Evolutionary conservation across 1,140 invertebrate species (phyloP).

Genomic region (Lasioglossum baleicum): DNA sequence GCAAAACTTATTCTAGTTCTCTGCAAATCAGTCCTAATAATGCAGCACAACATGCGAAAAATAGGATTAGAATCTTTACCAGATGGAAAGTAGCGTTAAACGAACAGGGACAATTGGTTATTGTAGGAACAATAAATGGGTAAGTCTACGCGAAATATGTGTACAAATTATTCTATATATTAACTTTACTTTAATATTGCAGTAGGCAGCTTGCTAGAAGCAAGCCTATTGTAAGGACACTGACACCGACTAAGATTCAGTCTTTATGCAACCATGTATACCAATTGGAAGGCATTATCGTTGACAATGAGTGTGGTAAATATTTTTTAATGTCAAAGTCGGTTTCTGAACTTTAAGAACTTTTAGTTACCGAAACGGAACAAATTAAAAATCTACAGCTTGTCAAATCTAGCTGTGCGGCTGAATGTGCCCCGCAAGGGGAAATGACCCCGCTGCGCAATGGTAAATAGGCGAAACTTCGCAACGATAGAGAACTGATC

Average conservation of each 20-base stretch:
- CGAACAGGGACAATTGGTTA: conserved; percentile 58
- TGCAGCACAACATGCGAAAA: background rate
- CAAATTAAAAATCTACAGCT: no score
- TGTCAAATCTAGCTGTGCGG: no score
- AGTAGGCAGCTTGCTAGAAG: conserved; percentile 68
- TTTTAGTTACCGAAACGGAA: no score
- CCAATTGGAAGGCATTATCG: conserved; percentile 65
- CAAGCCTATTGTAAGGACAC: conserved; percentile 69
- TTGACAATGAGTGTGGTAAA: conserved; percentile 68
- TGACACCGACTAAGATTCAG: conserved; percentile 54
- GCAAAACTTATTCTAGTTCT: background rate
- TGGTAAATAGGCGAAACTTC: no score
- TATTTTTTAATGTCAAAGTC: conserved; percentile 4
- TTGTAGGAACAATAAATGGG: conserved; percentile 70
- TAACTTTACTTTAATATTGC: conserved; percentile 2
- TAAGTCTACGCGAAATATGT: conserved; percentile 23
- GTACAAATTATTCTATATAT: background rate
- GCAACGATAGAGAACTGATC: no score
- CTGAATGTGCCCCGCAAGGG: no score
- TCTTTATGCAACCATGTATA: conserved; percentile 71
- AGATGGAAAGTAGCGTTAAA: conserved; percentile 70
- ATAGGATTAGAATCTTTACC: conserved; percentile 54
- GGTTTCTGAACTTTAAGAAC: no score
- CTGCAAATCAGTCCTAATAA: background rate
- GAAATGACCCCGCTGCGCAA: no score